Evolutionary conservation across 2,113 vertebrate genomes (phyloP), one percentile per base, ranked within the genome.

Genomic region (Prolemur simus): DNA sequence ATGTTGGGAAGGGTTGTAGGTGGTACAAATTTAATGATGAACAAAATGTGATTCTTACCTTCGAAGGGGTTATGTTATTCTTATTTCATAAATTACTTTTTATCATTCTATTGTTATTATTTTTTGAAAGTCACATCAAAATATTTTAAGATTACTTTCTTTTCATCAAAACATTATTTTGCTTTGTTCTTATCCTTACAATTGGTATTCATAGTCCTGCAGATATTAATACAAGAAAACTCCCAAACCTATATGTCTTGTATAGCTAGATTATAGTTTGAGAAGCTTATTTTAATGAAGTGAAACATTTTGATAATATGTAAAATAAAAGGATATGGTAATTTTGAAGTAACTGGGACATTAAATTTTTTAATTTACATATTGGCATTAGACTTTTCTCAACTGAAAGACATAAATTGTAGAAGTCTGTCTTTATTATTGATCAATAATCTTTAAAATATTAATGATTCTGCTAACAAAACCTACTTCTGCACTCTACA

Each of bases 401-500:
- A 96, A 37, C 60, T 94, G 47, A 87, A 90, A 93, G 39, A 94
- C 32, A 25, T 39, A 45, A 91, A 21, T 10, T 10, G 2, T 84
- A 89, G 60, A 97, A 74, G n/a, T 5, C 77, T 92, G 86, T 86
- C 42, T 85, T 84, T 39, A 39, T 78, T 96, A 58, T 82, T 88
- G 91, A 91, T 82, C 39, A 93, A 88, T 25, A 95, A 89, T 95
- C 80, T 84, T 95, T 74, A 95, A 89, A 82, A 77, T 84, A 49
- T 87, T 93, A 94, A 60, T 89, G n/a, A 93, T 89, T 87, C 73
- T 92, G 42, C 66, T 91, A 94, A 94, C 80, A 90, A 89, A 91
- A 95, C 37, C n/a, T 87, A 49, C 13, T 94, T 98, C 89, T 98
- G 88, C 78, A 87, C 98, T 98, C 97, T 98, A 87, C 86, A 98